Conservation (phyloP, 2,888 invertebrate genomes). For the Mesochorus sp. region DNA sequence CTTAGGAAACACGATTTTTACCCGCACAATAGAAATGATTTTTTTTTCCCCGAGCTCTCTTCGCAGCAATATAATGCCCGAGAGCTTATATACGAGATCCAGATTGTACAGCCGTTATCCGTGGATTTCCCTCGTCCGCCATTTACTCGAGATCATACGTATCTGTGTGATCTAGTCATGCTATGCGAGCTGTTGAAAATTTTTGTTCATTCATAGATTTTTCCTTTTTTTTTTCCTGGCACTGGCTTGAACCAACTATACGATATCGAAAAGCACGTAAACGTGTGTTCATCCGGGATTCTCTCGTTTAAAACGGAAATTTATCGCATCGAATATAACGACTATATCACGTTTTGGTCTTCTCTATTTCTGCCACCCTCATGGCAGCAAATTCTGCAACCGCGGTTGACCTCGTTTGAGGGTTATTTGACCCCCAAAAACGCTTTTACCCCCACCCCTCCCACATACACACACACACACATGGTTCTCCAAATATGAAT, state of each 20-base stretch:
- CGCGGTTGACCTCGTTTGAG: slow-evolving; percentile 47
- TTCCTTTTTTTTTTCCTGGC: slow-evolving; percentile 15
- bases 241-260: neutral
- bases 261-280: slow-evolving; percentile 54
- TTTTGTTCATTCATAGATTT: neutral
- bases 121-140: neutral
- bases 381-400: slow-evolving; percentile 14
- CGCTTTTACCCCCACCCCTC: slow-evolving; percentile 27
- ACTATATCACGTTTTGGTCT: slow-evolving; percentile 63
- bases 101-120: neutral
- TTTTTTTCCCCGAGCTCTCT: neutral
- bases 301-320: slow-evolving; percentile 66
- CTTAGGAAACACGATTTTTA: neutral
- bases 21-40: neutral
- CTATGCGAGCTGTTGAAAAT: slow-evolving; percentile 28
- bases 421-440: slow-evolving; percentile 44
- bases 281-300: slow-evolving; percentile 47
- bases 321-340: slow-evolving; percentile 68
- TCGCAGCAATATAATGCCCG: neutral
- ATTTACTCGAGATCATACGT: neutral
- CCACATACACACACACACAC: slow-evolving; percentile 34
- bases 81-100: neutral
- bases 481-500: slow-evolving; percentile 59
- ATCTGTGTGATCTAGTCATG: slow-evolving; percentile 29
- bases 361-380: slow-evolving; percentile 5